Evolutionary conservation across 2,797 vertebrate species (phyloP), one percentile per base, ranked within the genome.

Genomic region (Miichthys miiuy): DNA sequence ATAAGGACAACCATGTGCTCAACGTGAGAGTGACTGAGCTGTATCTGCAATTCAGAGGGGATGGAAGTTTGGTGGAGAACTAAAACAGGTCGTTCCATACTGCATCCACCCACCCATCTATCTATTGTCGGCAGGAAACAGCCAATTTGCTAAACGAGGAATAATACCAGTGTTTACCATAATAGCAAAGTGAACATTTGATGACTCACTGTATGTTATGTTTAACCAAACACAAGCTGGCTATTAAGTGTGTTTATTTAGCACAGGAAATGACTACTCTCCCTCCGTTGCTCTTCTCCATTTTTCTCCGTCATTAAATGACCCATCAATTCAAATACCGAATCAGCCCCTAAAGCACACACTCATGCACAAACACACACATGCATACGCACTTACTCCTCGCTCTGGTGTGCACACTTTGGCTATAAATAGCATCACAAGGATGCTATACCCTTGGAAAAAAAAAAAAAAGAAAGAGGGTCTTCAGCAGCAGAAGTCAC

Each of bases 401-500:
- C 58, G 38, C 54, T 58, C 42, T 66, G 25, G 52, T 68, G 56
- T 61, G 48, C 61, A 67, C 13, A 34, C 20, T 25, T 68, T 75
- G 57, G 56, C 62, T 85, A 82, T 69, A 87, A 87, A 91, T 84
- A 89, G 85, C 52, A 65, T 60, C 50, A 62, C 55, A 30, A 46
- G 30, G 72, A 79, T 64, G 82, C 34, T 41, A 7, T 72, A 54
- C 54, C 63, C 77, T 80, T 77, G 63, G 80, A 83, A 75, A 38
- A 54, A 44, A 38, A 2, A 25, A 47, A 52, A 30, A 25, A 47
- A 58, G 8, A 75, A 54, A 52, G 46, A 68, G 55, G 70, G 41
- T 85, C 73, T 78, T 68, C 70, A 48, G 72, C 60, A 52, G 67
- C 52, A 64, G 64, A 65, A 74, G 58, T 70, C 68, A 76, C 68